Base-by-base conservation (phyloP, 1,140 invertebrate genomes). In the Uloborus diversus region DNA sequence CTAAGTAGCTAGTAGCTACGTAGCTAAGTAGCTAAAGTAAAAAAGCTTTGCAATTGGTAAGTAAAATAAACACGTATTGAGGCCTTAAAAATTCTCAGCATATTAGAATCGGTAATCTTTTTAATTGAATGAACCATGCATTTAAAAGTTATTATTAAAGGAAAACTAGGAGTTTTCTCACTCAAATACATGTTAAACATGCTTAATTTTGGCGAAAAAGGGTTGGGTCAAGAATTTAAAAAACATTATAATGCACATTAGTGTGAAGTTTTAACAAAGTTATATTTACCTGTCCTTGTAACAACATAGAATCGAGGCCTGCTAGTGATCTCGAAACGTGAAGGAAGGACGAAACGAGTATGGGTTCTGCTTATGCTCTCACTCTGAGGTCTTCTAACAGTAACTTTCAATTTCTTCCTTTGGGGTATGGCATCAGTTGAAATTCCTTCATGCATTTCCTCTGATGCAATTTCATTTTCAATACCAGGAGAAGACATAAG, bases 271-370 rank as follows among this genome's bases (percentile, higher is more conserved):
- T n/a, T n/a, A n/a, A n/a, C n/a, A n/a, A n/a, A n/a, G n/a, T n/a
- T 66, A 20, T 47, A 28, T 25, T 61, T 79, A 79, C 82, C 82
- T 32, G 82, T 83, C 51, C 82, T 51, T 9, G 82, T 83, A 20
- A 83, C 82, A 3, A 83, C 81, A 27, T 82, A 82, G 33, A 81
- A 82, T 17, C 79, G 53, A 33, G 82, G 81, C 33, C 78, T 76
- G 30, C 79, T 81, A 2, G 82, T 81, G 13, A 73, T 73, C 20
- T 79, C 53, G 49, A 79, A 68, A 28, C 75, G 30, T 9, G 80
- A 78, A 25, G 80, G 80, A 17, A 76, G 47, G 25, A 81, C 80
- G 37, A 81, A 81, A 70, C 80, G 69, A 27, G 80, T 78, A 61
- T 81, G 68, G 27, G 71, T 81, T 81, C 73, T 81, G 51, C 69